phyloP scores from a whole-genome alignment of 2,113 vertebrate genomes.

The Leucosticte australis region DNA sequence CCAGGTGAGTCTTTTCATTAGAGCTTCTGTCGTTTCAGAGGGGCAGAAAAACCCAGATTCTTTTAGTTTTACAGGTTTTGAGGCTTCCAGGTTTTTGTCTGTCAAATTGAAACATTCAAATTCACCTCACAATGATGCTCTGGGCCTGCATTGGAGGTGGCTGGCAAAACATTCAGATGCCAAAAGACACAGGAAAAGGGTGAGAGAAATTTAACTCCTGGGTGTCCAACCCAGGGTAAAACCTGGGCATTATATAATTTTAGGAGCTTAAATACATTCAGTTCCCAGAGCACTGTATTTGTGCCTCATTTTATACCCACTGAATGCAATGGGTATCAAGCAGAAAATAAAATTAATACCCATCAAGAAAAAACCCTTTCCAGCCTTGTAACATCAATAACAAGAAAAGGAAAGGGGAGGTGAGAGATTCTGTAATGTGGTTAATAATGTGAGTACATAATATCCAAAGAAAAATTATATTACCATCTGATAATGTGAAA shows the following conservation, averaged over 20 bases:
- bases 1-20: neutral
- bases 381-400: no score
- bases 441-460: no score
- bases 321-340: neutral
- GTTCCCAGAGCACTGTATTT: neutral
- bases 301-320: no score
- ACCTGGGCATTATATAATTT: neutral
- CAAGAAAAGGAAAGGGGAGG: no score
- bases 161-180: neutral
- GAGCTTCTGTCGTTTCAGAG: neutral
- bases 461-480: no score
- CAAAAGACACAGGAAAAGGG: neutral
- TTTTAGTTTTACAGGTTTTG: neutral
- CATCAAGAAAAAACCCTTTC: no score
- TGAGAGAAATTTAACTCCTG: neutral
- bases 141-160: neutral
- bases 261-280: neutral
- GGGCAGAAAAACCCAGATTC: accelerated
- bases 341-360: neutral
- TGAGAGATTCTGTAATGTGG: no score
- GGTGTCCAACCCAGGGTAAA: neutral
- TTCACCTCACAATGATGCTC: neutral
- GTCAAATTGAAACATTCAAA: neutral
- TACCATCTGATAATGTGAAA: no score
- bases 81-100: neutral